Evolutionary conservation across 2,797 vertebrate species (phyloP).

Genomic region (Scyliorhinus canicula): DNA sequence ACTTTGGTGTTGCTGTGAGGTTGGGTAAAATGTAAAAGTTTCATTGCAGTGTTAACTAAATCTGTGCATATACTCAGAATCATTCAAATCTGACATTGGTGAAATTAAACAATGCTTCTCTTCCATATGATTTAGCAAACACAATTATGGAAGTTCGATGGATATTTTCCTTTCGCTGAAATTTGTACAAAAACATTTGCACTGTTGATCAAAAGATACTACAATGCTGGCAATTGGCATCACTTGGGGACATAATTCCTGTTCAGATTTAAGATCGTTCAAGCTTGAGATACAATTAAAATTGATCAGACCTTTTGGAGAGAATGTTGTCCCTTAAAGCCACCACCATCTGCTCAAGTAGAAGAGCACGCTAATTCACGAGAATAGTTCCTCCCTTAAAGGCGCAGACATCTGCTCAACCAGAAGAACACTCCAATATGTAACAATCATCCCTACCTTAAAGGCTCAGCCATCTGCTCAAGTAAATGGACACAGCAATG

Average conservation of each 20-base stretch:
- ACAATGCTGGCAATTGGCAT: neutral
- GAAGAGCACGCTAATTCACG: neutral
- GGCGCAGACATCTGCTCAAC: neutral
- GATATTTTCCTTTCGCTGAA: neutral
- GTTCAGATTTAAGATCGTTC: neutral
- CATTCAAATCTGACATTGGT: neutral
- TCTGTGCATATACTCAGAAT: neutral
- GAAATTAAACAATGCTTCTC: neutral
- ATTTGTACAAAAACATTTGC: neutral
- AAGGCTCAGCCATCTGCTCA: conserved; percentile 15
- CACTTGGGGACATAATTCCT: neutral
- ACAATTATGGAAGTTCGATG: neutral
- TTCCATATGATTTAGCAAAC: neutral
- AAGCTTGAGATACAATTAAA: neutral
- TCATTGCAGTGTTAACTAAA: neutral
- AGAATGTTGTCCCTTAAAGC: neutral
- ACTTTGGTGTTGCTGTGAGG: neutral
- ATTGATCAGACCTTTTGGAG: neutral
- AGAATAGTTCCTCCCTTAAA: neutral
- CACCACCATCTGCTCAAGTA: neutral
- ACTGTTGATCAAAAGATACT: neutral
- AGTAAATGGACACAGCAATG: neutral
- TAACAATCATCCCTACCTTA: neutral
- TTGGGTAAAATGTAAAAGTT: neutral
- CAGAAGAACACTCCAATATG: neutral